Conservation (phyloP, 1,140 invertebrate genomes). For the Drosophila triauraria region DNA sequence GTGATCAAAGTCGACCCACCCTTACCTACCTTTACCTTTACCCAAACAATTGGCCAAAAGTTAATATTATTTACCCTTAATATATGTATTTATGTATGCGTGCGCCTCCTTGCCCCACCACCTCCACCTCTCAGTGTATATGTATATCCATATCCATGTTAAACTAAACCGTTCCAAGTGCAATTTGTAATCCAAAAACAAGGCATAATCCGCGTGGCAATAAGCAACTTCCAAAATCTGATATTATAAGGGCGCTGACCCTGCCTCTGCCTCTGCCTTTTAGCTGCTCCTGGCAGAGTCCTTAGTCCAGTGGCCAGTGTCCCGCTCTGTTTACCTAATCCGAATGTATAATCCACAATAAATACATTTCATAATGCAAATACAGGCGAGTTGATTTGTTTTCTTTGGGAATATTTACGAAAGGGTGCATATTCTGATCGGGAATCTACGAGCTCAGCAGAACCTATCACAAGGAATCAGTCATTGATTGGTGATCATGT, state of each 20-base stretch:
- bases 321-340: conserved; percentile 24
- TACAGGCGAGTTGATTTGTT: neutral
- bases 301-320: neutral
- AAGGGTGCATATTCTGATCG: too few relatives aligned
- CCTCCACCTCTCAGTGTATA: conserved; percentile 38
- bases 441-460: too few relatives aligned
- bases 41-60: conserved; percentile 65
- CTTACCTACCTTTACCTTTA: neutral
- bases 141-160: conserved; percentile 45
- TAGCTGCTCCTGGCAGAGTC: neutral
- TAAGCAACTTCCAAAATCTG: conserved; percentile 23
- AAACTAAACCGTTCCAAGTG: conserved; percentile 71
- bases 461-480: too few relatives aligned
- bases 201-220: conserved; percentile 25
- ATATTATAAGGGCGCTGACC: conserved; percentile 12
- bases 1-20: neutral
- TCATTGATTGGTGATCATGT: too few relatives aligned
- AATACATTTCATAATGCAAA: conserved; percentile 22
- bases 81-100: conserved; percentile 16
- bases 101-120: conserved; percentile 9
- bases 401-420: neutral
- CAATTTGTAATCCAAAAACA: conserved; percentile 65
- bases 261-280: neutral
- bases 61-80: conserved; percentile 38
- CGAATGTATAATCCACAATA: conserved; percentile 33